Base-by-base conservation (phyloP, 2,888 invertebrate genomes). In the Drosophila emarginata region DNA sequence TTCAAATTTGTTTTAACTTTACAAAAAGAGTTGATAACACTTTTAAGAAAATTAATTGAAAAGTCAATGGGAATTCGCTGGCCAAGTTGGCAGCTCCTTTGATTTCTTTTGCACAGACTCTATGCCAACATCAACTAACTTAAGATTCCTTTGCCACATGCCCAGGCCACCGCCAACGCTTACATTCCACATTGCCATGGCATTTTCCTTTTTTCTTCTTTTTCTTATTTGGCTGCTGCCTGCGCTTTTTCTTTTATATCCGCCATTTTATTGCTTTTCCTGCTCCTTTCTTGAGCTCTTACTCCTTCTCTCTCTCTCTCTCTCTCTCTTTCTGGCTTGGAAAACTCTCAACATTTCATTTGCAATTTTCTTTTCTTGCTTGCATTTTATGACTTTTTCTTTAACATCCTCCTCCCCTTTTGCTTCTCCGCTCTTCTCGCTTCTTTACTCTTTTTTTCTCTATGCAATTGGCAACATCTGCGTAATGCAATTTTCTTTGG, bases 381-480 rank as follows among this genome's bases (percentile, higher is more conserved):
- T 78, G 75, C 81, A 78, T 83, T 87, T 83, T 83, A 83, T 77
- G 79, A 79, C 81, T 77, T 83, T 83, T 86, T 79, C 86, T 75
- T 85, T 72, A 75, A 74, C 77, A 74, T 68, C 69, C 71, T 66
- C 65, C 65, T 68, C 14, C 45, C 18, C 12, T 26, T n/a, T 1
- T 15, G 2, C 14, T 45, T 15, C 28, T 26, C 52, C 2, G 52
- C n/a, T 21, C 61, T 12, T n/a, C 18, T 40, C 15, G 12, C 28
- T 11, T 37, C 15, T 3, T 12, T n/a, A 26, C 12, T 11, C 7
- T 21, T 14, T 40, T 45, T 23, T 21, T 26, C 26, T 9, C 61
- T n/a, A 54, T 69, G 74, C 72, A 84, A 76, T 84, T 81, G 86
- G 88, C 79, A 87, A 85, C 86, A 89, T 76, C 87, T 85, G 89